Conservation (phyloP, 1,140 invertebrate species). For the Tetraneura akinire region DNA sequence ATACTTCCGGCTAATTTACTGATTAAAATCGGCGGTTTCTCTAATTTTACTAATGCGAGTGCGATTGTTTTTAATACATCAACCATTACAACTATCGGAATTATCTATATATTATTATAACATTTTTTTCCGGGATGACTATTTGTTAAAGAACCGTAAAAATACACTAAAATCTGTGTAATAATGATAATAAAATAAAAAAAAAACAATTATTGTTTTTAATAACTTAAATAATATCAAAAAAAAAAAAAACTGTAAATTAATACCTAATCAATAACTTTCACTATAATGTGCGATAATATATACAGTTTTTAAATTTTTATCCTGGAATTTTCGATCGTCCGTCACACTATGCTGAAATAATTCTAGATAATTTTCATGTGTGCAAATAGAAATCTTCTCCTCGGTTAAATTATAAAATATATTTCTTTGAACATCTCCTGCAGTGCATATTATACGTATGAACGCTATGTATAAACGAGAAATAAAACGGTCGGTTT, state of each 20-base stretch:
- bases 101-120: slow-evolving; percentile 7
- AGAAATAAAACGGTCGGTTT: neutral
- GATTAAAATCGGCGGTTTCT: slow-evolving; percentile 24
- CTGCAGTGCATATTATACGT: neutral
- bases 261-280: neutral
- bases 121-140: neutral
- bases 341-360: neutral
- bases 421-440: neutral
- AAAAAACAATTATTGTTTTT: neutral
- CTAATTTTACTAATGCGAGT: neutral
- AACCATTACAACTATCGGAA: neutral
- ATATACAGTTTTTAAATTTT: neutral
- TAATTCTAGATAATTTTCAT: neutral
- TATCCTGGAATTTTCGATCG: neutral
- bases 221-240: neutral
- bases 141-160: slow-evolving; percentile 1
- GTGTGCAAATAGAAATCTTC: neutral
- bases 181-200: too few species aligned
- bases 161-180: neutral
- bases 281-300: neutral
- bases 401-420: neutral
- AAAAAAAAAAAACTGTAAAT: neutral
- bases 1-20: slow-evolving; percentile 26
- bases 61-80: slow-evolving; percentile 6
- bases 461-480: neutral